Conservation (phyloP, 2,113 vertebrate genomes). For the Ia io region DNA sequence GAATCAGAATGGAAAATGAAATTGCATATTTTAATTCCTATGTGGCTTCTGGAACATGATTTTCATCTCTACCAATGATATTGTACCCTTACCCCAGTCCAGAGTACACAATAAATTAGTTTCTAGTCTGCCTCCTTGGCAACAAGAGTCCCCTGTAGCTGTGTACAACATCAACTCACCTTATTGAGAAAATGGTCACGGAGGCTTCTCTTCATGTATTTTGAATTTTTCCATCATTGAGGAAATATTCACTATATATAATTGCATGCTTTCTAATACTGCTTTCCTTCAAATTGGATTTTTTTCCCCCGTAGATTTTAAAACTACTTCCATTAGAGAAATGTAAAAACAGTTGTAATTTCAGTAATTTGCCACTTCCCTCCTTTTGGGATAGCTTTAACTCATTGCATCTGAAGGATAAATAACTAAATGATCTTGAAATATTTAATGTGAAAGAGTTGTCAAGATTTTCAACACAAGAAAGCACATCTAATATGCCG, state of each 20-base stretch:
- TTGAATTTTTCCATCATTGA: conserved; percentile 70
- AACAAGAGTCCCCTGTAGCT: not conserved
- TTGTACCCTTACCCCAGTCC: not conserved
- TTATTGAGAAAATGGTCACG: conserved; percentile 63
- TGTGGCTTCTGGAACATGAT: not conserved
- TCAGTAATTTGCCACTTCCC: conserved; percentile 65
- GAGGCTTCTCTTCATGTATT: conserved; percentile 51
- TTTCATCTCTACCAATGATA: not conserved
- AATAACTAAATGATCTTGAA: conserved; percentile 69
- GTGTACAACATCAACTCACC: not conserved
- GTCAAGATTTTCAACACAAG: conserved; percentile 60
- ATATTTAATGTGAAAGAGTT: conserved; percentile 63
- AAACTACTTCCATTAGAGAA: conserved; percentile 64
- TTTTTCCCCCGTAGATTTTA: conserved; percentile 67
- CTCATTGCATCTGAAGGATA: conserved; percentile 65
- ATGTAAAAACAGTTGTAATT: conserved; percentile 73
- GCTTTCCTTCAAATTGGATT: conserved; percentile 70
- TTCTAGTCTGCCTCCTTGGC: not conserved
- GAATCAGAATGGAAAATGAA: conserved; percentile 39
- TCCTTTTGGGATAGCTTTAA: conserved; percentile 65
- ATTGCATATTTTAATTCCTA: conserved; percentile 6
- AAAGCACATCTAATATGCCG: conserved; percentile 39
- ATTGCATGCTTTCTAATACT: conserved; percentile 70
- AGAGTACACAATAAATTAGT: conserved; percentile 42
- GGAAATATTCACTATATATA: conserved; percentile 70